phyloP scores from a whole-genome alignment of 2,113 vertebrate genomes.

The Gambusia affinis region DNA sequence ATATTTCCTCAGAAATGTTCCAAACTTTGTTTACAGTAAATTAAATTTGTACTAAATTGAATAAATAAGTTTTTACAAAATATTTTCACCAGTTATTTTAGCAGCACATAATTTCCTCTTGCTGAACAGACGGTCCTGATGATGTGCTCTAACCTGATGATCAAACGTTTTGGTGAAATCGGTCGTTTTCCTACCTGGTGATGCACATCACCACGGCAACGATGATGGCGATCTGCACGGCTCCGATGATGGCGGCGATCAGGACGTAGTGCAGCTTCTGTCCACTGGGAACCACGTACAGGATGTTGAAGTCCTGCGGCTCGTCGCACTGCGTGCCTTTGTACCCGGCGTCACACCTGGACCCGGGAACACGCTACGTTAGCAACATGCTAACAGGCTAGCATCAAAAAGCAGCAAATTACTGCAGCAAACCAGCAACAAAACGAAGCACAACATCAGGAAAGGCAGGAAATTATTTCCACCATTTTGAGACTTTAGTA shows the following conservation, averaged over 20 bases:
- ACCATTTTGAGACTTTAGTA: too few relatives aligned
- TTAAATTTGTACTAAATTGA: too few relatives aligned
- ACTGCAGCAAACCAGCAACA: neutral
- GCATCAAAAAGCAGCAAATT: neutral
- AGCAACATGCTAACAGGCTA: neutral
- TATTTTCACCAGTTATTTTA: too few relatives aligned
- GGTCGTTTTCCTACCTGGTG: slow-evolving; percentile 81
- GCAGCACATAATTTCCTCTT: too few relatives aligned
- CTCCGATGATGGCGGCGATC: slow-evolving; percentile 95
- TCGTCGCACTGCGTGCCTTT: slow-evolving; percentile 93
- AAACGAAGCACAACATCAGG: neutral
- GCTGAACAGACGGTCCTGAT: neutral
- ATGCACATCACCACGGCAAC: slow-evolving; percentile 98
- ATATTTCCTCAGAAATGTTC: too few relatives aligned
- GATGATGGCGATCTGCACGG: slow-evolving; percentile 95
- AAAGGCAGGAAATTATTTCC: neutral
- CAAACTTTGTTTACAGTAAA: too few relatives aligned
- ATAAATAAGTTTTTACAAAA: too few relatives aligned
- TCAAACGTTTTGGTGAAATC: neutral
- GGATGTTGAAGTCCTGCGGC: slow-evolving; percentile 94
- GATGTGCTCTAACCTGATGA: too few relatives aligned
- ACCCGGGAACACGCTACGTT: neutral
- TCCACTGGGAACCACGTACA: slow-evolving; percentile 95
- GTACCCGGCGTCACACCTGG: slow-evolving; percentile 93
- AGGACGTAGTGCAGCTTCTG: slow-evolving; percentile 97